phyloP scores from a whole-genome alignment of 2,113 vertebrate genomes.

The Leiothrix lutea region DNA sequence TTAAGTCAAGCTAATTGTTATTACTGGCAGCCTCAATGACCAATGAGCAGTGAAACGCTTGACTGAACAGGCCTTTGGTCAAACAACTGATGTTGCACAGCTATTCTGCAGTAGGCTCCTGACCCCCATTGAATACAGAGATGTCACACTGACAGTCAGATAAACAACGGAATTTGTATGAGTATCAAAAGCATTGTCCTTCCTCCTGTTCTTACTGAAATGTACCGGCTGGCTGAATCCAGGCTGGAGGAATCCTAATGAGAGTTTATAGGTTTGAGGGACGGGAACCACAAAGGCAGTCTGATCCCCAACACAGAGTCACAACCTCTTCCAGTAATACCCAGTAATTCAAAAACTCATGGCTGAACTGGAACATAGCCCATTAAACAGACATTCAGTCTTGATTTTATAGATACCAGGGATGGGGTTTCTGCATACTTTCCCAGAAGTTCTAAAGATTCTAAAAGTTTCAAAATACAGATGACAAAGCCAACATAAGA shows the following conservation, averaged over 20 bases:
- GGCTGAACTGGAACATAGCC: not conserved
- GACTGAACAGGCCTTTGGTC: slow-evolving; percentile 23
- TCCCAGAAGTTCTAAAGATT: not conserved
- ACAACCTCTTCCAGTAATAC: not conserved
- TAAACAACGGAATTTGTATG: not conserved
- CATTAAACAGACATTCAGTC: not conserved
- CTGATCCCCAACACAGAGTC: not conserved
- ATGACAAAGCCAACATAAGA: not conserved
- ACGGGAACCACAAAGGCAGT: not conserved
- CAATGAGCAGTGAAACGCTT: not conserved
- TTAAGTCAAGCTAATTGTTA: slow-evolving; percentile 60
- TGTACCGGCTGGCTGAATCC: not conserved
- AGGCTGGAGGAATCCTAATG: not conserved
- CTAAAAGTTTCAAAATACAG: not conserved
- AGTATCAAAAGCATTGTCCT: not conserved
- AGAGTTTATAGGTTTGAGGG: not conserved
- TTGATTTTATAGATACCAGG: not conserved
- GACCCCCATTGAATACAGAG: not conserved
- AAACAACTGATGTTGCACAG: not conserved
- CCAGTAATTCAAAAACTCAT: not conserved
- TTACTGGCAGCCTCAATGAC: slow-evolving; percentile 51
- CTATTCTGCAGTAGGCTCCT: not conserved
- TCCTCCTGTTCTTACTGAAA: not conserved
- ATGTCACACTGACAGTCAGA: not conserved
- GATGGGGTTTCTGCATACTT: not conserved